Evolutionary conservation across 2,113 vertebrate genomes (phyloP).

Genomic region (Otus sunia): DNA sequence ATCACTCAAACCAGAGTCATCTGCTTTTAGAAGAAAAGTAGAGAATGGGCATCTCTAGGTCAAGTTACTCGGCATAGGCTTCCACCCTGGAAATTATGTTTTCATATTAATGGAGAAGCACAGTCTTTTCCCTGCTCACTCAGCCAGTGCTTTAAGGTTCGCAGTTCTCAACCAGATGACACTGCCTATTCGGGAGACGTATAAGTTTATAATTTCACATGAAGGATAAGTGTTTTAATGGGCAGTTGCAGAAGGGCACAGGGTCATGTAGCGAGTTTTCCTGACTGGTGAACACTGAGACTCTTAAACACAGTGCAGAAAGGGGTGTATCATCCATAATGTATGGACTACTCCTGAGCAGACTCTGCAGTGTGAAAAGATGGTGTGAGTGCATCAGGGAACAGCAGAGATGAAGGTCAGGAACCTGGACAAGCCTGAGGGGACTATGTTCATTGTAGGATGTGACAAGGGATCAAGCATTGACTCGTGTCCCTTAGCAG

Average conservation of each 20-base stretch:
- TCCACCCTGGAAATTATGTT: background rate
- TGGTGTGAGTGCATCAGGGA: background rate
- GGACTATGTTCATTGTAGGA: background rate
- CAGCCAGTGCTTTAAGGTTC: background rate
- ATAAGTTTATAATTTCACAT: background rate
- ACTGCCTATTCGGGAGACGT: background rate
- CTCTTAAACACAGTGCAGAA: background rate
- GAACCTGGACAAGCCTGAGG: background rate
- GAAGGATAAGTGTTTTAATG: background rate
- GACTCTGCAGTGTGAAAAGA: background rate
- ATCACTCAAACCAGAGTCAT: background rate
- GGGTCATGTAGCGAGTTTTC: background rate
- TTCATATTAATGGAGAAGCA: background rate
- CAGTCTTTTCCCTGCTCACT: background rate
- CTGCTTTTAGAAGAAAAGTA: background rate
- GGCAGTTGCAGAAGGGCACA: background rate
- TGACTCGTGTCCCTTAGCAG: background rate
- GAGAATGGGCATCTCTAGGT: background rate
- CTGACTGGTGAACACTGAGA: fast-evolving
- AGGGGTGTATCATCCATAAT: background rate
- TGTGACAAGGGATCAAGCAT: background rate
- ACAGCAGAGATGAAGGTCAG: background rate
- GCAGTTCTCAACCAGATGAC: background rate
- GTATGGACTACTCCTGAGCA: background rate
- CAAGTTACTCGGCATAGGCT: background rate